Percentiles rank a stretch among this genome's conserved stretches.
Evolutionary conservation across 2,797 vertebrate species (phyloP).

Genomic region (Psittacula echo): DNA sequence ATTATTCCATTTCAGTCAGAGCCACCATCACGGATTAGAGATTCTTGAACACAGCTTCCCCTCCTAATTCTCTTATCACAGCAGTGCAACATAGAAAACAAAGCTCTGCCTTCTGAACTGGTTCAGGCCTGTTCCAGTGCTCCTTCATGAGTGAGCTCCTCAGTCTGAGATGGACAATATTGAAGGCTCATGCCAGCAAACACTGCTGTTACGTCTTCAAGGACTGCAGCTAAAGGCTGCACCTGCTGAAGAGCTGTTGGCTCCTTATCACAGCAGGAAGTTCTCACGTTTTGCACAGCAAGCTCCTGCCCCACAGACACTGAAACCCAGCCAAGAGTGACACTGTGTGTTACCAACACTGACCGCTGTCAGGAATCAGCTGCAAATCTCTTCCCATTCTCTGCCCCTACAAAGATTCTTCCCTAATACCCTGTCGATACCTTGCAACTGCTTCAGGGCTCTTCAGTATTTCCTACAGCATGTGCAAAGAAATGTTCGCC

Average conservation of each 20-base stretch:
- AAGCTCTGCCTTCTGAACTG: background rate
- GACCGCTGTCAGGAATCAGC: background rate
- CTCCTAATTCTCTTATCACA: background rate
- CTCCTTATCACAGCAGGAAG: background rate
- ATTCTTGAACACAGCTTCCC: background rate
- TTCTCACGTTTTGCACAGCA: background rate
- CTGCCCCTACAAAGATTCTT: background rate
- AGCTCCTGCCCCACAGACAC: background rate
- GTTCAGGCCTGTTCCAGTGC: background rate
- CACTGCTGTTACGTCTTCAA: background rate
- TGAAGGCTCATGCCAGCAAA: background rate
- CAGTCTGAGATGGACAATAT: rapidly evolving
- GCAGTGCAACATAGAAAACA: background rate
- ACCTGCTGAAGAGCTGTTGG: background rate
- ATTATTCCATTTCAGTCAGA: constrained; percentile 17
- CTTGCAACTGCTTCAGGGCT: background rate
- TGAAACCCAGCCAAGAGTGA: background rate
- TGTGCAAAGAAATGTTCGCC: background rate
- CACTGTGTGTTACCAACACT: rapidly evolving
- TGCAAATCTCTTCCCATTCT: background rate
- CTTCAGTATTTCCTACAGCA: background rate
- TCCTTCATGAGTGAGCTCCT: background rate
- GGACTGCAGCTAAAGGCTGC: background rate
- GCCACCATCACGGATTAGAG: background rate
- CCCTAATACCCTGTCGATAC: background rate